Evolutionary conservation across 2,888 invertebrate species (phyloP).

Genomic region (Crematogaster levior): DNA sequence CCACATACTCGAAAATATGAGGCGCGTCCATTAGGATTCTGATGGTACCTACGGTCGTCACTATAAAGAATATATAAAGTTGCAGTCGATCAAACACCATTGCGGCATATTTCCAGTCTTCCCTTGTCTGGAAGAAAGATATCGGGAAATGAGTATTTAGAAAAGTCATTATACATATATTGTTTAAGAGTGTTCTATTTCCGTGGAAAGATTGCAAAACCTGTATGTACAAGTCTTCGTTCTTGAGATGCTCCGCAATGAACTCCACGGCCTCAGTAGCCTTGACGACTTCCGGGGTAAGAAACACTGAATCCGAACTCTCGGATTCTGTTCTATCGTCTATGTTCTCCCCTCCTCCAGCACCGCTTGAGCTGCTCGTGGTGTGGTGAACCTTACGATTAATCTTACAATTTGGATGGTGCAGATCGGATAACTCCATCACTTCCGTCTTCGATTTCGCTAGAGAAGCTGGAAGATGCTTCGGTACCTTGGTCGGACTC

Average conservation of each 20-base stretch:
- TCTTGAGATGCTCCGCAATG: conserved; percentile 98
- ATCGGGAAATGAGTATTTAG: neutral
- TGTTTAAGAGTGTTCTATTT: neutral
- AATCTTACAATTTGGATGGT: conserved; percentile 98
- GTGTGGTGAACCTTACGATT: conserved; percentile 92
- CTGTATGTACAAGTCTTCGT: conserved; percentile 99
- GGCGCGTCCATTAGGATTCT: conserved; percentile 99
- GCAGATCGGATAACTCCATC: conserved; percentile 97
- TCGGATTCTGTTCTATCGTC: conserved; percentile 93
- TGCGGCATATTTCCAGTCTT: conserved; percentile 99
- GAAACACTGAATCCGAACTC: conserved; percentile 95
- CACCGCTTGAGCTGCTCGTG: conserved; percentile 87
- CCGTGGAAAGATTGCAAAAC: neutral
- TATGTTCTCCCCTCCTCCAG: conserved; percentile 87
- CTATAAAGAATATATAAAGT: conserved; percentile 97
- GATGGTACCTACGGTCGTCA: conserved; percentile 97
- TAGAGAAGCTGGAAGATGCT: conserved; percentile 87
- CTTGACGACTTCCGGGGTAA: conserved; percentile 97
- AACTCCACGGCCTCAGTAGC: conserved; percentile 99
- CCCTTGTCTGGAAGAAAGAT: conserved; percentile 92
- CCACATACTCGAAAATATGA: conserved; percentile 98
- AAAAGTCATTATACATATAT: neutral
- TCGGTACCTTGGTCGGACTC: conserved; percentile 93
- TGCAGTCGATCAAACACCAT: conserved; percentile 98
- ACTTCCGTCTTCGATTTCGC: conserved; percentile 92